A percentile compares a stretch with the other conserved stretches of the same genome.
phyloP scores from a whole-genome alignment of 2,888 invertebrate species.

The Tolmerus cingulatus region DNA sequence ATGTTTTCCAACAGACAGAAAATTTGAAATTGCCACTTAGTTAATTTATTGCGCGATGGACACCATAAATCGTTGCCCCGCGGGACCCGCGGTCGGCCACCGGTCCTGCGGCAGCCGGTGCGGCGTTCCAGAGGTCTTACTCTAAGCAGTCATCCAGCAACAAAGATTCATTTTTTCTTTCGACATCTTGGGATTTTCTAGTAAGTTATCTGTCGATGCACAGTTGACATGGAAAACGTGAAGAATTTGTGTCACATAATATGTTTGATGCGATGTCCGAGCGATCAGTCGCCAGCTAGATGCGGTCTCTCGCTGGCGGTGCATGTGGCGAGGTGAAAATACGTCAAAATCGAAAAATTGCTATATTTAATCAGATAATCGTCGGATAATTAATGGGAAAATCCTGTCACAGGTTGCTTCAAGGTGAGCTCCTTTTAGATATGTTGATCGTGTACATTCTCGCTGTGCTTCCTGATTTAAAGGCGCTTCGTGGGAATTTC shows the following conservation, averaged over 20 bases:
- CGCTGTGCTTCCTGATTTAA: neutral
- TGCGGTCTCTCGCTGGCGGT: neutral
- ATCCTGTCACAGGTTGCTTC: neutral
- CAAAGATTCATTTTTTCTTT: neutral
- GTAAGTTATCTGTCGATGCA: neutral
- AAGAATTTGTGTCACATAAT: constrained; percentile 39
- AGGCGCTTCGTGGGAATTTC: neutral
- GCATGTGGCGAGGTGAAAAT: neutral
- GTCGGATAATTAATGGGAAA: constrained; percentile 10
- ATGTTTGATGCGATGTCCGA: constrained; percentile 6
- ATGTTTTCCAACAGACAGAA: constrained; percentile 25
- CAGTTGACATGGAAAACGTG: constrained; percentile 37
- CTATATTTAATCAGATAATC: constrained; percentile 23
- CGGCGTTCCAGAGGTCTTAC: neutral
- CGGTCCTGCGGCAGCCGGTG: neutral
- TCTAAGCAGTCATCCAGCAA: neutral
- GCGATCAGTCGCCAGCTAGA: neutral
- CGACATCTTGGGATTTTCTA: constrained; percentile 9
- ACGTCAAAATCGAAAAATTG: constrained; percentile 9
- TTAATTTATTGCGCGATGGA: constrained; percentile 40
- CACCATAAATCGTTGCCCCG: constrained; percentile 28
- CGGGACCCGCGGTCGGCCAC: neutral
- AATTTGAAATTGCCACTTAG: constrained; percentile 34
- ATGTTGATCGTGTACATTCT: neutral
- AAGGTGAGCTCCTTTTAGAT: constrained; percentile 22